Evolutionary conservation across 23 tunicate species (phyloP).

Genomic region (Styela clava): DNA sequence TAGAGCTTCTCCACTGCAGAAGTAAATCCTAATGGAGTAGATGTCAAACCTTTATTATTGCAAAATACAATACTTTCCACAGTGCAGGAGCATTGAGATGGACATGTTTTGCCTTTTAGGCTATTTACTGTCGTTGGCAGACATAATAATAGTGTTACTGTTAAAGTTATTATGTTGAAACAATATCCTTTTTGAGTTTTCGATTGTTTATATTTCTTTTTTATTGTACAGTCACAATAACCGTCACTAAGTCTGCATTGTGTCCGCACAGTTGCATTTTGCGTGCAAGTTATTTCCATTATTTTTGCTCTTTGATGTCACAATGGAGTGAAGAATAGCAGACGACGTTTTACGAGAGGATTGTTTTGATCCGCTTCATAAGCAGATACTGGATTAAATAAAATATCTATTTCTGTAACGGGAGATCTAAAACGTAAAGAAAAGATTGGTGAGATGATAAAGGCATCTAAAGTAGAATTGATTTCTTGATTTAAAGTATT

Average conservation of each 20-base stretch:
- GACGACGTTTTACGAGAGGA: not conserved
- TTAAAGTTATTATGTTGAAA: not conserved
- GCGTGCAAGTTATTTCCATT: constrained; percentile 15
- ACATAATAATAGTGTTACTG: not conserved
- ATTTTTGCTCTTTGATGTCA: not conserved
- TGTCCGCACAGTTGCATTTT: not conserved
- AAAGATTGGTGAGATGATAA: too few species aligned
- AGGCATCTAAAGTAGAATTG: too few species aligned
- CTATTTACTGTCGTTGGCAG: not conserved
- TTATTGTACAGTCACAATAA: not conserved
- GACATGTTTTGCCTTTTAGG: not conserved
- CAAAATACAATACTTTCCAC: constrained; percentile 43
- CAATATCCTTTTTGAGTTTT: too few species aligned
- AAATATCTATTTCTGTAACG: too few species aligned
- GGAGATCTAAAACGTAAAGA: too few species aligned
- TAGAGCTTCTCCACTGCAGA: constrained; percentile 36
- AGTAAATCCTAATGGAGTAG: constrained; percentile 39
- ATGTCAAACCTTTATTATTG: constrained; percentile 33
- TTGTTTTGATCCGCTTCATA: not conserved
- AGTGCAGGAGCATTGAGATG: constrained; percentile 13
- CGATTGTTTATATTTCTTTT: too few species aligned
- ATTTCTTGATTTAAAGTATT: too few species aligned
- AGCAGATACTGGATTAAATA: not conserved
- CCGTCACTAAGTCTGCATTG: not conserved
- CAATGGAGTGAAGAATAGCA: not conserved